Evolutionary conservation across 2,888 invertebrate species (phyloP).

Genomic region (Pseudococcus viburni): DNA sequence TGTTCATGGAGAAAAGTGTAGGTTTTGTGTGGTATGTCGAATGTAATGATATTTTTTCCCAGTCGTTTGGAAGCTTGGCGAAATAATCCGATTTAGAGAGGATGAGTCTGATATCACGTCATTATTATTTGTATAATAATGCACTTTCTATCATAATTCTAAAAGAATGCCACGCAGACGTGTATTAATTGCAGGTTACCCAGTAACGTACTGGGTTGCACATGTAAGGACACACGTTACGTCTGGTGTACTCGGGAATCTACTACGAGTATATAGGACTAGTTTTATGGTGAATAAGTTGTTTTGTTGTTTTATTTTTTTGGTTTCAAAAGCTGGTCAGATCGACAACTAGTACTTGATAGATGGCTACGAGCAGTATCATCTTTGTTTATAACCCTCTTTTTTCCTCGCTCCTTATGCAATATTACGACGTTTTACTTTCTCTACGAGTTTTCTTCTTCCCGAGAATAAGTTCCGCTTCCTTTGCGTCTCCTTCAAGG

Average conservation of each 20-base stretch:
- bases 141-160: slow-evolving; percentile 40
- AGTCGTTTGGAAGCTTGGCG: neutral
- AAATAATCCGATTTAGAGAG: neutral
- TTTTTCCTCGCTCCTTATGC: slow-evolving; percentile 59
- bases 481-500: slow-evolving; percentile 65
- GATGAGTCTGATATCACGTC: neutral
- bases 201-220: neutral
- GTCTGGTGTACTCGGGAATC: neutral
- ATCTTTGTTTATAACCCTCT: slow-evolving; percentile 62
- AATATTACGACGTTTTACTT: slow-evolving; percentile 59
- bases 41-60: neutral
- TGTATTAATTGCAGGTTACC: slow-evolving; percentile 52
- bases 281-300: slow-evolving; percentile 9
- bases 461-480: slow-evolving; percentile 60
- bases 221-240: slow-evolving; percentile 58
- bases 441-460: slow-evolving; percentile 63
- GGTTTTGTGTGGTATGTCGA: neutral
- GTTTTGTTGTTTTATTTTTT: slow-evolving; percentile 17
- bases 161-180: slow-evolving; percentile 47
- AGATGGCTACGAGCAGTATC: slow-evolving; percentile 53
- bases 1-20: neutral
- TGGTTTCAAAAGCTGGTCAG: slow-evolving; percentile 57
- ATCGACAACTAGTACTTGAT: slow-evolving; percentile 51
- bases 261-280: neutral
- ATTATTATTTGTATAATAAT: neutral